Evolutionary conservation across 2,888 invertebrate genomes (phyloP), one percentile per base, ranked within the genome.

Genomic region (Dasypolia templi): DNA sequence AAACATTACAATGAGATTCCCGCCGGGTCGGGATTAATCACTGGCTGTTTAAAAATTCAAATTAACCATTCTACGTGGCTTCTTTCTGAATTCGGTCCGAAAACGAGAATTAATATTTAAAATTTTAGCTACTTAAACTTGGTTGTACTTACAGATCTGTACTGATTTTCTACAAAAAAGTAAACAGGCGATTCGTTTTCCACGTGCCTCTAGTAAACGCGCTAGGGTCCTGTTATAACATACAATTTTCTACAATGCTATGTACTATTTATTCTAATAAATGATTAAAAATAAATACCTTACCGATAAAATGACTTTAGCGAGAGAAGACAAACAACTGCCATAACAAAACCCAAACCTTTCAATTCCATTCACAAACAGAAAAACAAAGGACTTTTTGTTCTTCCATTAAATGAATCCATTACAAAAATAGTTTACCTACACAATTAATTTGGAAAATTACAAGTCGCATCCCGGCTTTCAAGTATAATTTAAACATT

Each of bases 1-100:
- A 83, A 87, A 81, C 77, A 89, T 89, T 90, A 88, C 85, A 81
- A 73, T 39, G 81, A 79, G 82, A 87, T 85, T 87, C 88, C 86
- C 87, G 76, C 81, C 62, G 88, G 84, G 72, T 72, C 75, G 77
- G 87, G 91, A 93, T 93, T 93, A 94, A 94, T 93, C 90, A 91
- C 87, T 90, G 88, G 88, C 88, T 93, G 91, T 92, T 94, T 93
- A 93, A 94, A 93, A 92, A 94, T 94, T 93, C 89, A 93, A 92
- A 92, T 92, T 90, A 92, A 92, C 90, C 63, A 88, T 92, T 90
- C 90, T 89, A 90, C 91, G 89, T 86, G 89, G 90, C 85, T 92
- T 89, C 91, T 92, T 91, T 90, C 81, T 67, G 83, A 89, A 92
- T 90, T 88, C 84, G 83, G 86, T 77, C 86, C 88, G 89, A 88